phyloP scores from a whole-genome alignment of 2,797 vertebrate genomes.

The Spondyliosoma cantharus region DNA sequence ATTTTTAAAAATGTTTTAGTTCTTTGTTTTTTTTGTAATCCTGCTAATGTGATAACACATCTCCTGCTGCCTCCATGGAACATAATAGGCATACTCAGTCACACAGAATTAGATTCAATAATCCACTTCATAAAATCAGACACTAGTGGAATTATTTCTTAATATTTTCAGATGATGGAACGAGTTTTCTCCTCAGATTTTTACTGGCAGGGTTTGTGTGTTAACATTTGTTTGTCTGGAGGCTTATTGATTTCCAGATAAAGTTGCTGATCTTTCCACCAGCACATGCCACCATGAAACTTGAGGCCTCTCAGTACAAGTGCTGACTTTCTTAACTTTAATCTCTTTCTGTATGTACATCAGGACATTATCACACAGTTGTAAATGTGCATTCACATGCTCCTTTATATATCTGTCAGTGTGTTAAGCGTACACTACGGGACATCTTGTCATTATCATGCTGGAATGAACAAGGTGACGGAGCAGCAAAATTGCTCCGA shows the following conservation, averaged over 20 bases:
- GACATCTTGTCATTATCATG: slow-evolving; percentile 67
- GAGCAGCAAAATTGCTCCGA: slow-evolving; percentile 58
- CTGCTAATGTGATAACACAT: not conserved
- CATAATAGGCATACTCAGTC: not conserved
- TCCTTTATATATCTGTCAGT: not conserved
- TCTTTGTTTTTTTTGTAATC: not conserved
- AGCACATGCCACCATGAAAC: not conserved
- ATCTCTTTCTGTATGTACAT: not conserved
- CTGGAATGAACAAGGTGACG: slow-evolving; percentile 59
- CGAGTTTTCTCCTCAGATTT: not conserved
- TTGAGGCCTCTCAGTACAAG: not conserved
- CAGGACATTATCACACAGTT: not conserved
- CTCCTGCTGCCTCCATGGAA: not conserved
- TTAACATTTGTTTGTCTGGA: not conserved
- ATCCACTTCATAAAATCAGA: not conserved
- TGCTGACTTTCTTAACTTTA: not conserved
- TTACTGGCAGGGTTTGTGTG: not conserved
- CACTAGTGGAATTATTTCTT: not conserved
- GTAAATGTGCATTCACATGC: not conserved
- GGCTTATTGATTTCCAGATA: not conserved
- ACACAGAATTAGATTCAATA: slow-evolving; percentile 1
- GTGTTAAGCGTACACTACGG: not conserved
- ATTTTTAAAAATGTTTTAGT: not conserved
- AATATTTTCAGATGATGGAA: not conserved
- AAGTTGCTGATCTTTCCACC: not conserved